Percentiles rank a stretch among this genome's conserved stretches.
Evolutionary conservation across 2,888 invertebrate genomes (phyloP).

Genomic region (Dryomyza anilis): DNA sequence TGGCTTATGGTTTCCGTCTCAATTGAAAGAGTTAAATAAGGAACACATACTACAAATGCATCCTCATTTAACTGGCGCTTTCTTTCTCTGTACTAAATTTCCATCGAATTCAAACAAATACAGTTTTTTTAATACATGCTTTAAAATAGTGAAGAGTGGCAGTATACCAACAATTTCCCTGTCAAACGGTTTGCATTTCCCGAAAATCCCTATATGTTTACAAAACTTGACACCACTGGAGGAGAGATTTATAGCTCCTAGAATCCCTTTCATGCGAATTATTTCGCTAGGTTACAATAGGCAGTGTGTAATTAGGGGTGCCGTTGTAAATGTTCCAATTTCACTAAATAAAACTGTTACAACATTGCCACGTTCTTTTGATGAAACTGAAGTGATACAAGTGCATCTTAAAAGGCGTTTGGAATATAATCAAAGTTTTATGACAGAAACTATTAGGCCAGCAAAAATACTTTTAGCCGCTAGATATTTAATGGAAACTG

Average conservation of each 20-base stretch:
- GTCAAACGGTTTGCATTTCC: constrained; percentile 21
- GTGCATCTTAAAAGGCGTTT: constrained; percentile 22
- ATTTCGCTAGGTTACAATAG: constrained; percentile 12
- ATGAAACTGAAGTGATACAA: constrained; percentile 27
- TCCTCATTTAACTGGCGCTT: background rate
- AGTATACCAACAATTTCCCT: background rate
- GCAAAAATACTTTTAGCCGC: constrained; percentile 21
- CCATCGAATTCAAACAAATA: no score
- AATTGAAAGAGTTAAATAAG: constrained; percentile 4
- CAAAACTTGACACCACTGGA: constrained; percentile 15
- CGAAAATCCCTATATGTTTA: constrained; percentile 6
- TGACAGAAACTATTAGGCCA: constrained; percentile 26
- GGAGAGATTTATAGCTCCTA: constrained; percentile 18
- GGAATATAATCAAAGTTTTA: constrained; percentile 25
- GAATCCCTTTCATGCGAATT: constrained; percentile 16
- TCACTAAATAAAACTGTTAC: constrained; percentile 11
- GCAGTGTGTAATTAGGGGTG: constrained; percentile 10
- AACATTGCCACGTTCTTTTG: constrained; percentile 23
- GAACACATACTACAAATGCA: background rate
- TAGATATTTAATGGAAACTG: no score
- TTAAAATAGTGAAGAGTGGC: background rate
- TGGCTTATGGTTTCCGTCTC: constrained; percentile 4
- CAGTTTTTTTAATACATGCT: background rate
- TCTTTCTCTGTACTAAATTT: background rate
- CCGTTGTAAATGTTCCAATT: constrained; percentile 18